Conservation (phyloP, 2,888 invertebrate species). For the Andrena flavipes region DNA sequence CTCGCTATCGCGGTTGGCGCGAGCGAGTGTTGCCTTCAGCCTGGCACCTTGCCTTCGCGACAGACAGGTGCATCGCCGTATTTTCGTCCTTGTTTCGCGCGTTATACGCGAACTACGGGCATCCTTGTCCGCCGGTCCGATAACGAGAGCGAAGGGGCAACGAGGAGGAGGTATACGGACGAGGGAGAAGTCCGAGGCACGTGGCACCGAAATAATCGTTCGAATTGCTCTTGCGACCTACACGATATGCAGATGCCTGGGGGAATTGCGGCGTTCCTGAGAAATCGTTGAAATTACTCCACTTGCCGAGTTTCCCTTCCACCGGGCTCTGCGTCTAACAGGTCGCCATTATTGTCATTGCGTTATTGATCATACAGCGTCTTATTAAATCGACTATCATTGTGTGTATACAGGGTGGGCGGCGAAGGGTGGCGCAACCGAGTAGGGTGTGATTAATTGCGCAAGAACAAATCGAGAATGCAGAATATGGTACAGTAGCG, state of each 20-base stretch:
- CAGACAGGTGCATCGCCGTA: constrained; percentile 78
- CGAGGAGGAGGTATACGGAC: constrained; percentile 27
- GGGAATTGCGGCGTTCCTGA: constrained; percentile 29
- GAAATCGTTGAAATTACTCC: constrained; percentile 47
- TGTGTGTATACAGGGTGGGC: no score
- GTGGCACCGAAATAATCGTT: constrained; percentile 75
- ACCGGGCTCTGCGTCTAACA: background rate
- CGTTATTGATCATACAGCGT: no score
- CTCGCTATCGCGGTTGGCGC: constrained; percentile 78
- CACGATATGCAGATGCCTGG: constrained; percentile 57
- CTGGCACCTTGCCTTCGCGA: constrained; percentile 78
- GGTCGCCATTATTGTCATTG: background rate
- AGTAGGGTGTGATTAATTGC: no score
- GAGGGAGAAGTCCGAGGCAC: constrained; percentile 68
- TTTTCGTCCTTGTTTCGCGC: constrained; percentile 55
- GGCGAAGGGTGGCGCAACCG: no score
- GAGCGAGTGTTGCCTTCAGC: constrained; percentile 73
- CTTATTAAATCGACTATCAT: no score
- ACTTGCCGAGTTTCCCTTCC: constrained; percentile 13
- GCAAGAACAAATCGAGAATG: no score
- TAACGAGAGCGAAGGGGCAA: constrained; percentile 70
- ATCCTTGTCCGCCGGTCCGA: constrained; percentile 72
- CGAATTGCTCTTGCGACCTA: constrained; percentile 60
- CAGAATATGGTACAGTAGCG: no score
- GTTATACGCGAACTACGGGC: constrained; percentile 44